phyloP scores from a whole-genome alignment of 2,888 invertebrate genomes.

The Clunio marinus region DNA sequence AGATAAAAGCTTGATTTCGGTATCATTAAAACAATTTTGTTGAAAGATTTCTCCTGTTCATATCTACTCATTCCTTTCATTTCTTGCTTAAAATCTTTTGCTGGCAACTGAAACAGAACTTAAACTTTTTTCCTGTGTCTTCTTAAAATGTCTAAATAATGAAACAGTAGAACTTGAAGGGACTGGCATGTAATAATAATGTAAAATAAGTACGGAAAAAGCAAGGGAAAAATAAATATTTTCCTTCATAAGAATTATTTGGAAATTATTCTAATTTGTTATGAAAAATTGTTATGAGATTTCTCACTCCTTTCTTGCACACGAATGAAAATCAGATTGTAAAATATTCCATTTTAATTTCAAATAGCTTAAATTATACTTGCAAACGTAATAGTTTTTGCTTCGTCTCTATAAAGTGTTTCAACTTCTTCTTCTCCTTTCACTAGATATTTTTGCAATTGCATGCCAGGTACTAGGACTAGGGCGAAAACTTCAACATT shows the following conservation, averaged over 20 bases:
- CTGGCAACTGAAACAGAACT: slow-evolving; percentile 4
- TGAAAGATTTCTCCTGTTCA: background rate
- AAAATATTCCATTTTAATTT: slow-evolving; percentile 12
- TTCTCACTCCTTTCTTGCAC: background rate
- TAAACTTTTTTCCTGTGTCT: no score
- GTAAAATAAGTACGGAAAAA: no score
- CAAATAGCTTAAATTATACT: background rate
- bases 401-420: background rate
- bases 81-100: background rate
- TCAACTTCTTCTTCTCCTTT: background rate
- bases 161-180: no score
- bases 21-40: slow-evolving; percentile 24
- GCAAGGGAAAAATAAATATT: no score
- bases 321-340: background rate
- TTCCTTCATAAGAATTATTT: no score
- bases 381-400: slow-evolving; percentile 6
- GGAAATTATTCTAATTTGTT: no score
- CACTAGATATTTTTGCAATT: no score
- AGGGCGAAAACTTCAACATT: no score
- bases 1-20: slow-evolving; percentile 22
- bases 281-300: no score
- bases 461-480: no score
- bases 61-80: background rate
- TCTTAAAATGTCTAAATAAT: no score
- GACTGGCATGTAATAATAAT: no score